Evolutionary conservation across 2,113 vertebrate genomes (phyloP), one percentile per base, ranked within the genome.

Genomic region (Antechinus stuartii): DNA sequence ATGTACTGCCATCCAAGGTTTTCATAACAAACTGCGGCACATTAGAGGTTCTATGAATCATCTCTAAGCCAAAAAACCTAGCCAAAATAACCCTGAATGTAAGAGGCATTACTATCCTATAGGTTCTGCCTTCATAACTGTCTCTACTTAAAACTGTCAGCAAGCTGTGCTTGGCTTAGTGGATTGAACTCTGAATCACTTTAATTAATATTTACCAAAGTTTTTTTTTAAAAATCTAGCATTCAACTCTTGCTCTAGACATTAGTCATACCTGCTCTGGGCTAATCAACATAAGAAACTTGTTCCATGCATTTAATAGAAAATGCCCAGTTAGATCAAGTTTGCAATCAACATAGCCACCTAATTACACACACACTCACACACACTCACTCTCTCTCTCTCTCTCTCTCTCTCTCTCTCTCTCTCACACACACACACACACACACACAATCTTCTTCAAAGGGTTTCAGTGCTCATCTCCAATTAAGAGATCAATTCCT

Each of bases 261-360:
- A 95, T n/a, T 0, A 12, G 94, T 93, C 91, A 24, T 94, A 96
- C 97, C 97, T 98, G 97, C 90, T 42, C 92, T 68, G 97, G 96
- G 97, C 97, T 98, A 97, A 98, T 97, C 94, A 98, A 98, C 98
- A 98, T 98, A 98, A 98, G 96, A 98, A 98, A 98, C 97, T 96
- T 98, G 97, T 97, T 97, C 97, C 93, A 90, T 94, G 97, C 96
- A 96, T 98, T 92, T 27, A 42, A 61, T 89, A 30, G 91, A 97
- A 98, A 97, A 98, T 46, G 47, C 76, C 92, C 93, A 68, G 91
- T 96, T 96, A 94, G 96, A 96, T 94, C 68, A 95, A 10, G 92
- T 97, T 96, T 97, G 97, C 92, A 93, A 96, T 94, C 96, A 97
- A 98, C 90, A 95, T 7, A 56, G 95, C 89, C 96, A 96, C 92